Evolutionary conservation across 2,797 vertebrate species (phyloP), one percentile per base, ranked within the genome.

Genomic region (Chelonia mydas): DNA sequence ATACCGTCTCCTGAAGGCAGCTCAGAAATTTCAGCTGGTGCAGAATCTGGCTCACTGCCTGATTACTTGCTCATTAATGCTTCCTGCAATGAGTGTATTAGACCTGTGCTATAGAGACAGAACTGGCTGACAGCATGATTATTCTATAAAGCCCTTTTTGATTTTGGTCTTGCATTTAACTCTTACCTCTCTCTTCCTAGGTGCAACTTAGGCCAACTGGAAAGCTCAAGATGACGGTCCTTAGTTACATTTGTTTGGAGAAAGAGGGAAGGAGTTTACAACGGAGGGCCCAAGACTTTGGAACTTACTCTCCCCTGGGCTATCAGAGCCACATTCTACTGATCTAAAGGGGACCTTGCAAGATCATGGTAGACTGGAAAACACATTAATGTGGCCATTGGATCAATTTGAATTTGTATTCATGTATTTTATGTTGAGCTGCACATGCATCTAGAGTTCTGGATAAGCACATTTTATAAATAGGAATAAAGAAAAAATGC

Each of bases 131-230:
- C 51, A 53, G 51, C 51, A 53, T 53, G 51, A 53, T 53, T 53
- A 21, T 53, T 53, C 51, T 53, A 53, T 53, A 8, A 53, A 53
- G 7, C 19, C 7, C 51, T 53, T 53, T 53, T 53, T 53, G 7
- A 53, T 53, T 53, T 53, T 53, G 19, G 51, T 53, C 7, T 51
- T 53, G 51, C 51, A 53, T 53, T 53, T 53, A 53, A 53, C 19
- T 7, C 51, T 53, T 53, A 53, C 37, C 31, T 37, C 31, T 0
- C 8, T 5, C 41, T 47, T 47, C 47, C 5, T 0, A 50, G 59
- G 65, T n/a, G 53, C 28, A 90, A 49, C 3, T 28, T 53, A 37
- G 54, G 33, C 45, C 41, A 51, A 74, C 23, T 37, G 27, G n/a
- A 78, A 45, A 10, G 47, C n/a, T 61, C 53, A 54, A 83, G 27